Percentiles rank a stretch among this genome's conserved stretches.
Conservation (phyloP, 2,797 vertebrate genomes). For the Mormyrus proboscirostris region DNA sequence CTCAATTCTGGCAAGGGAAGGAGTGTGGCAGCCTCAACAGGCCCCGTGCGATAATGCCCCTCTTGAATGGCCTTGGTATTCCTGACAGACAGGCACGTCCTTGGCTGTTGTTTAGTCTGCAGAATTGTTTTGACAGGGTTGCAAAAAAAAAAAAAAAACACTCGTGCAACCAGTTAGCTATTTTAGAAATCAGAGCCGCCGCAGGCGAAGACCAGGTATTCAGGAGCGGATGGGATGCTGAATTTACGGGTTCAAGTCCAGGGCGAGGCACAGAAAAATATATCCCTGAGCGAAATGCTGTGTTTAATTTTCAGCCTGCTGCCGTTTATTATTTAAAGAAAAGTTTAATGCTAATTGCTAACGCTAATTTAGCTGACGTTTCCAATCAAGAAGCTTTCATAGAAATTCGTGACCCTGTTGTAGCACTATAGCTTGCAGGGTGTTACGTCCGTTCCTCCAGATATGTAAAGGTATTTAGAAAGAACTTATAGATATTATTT, state of each 20-base stretch:
- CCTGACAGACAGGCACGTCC: conserved; percentile 31
- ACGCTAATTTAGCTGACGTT: neutral
- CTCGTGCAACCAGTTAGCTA: conserved; percentile 35
- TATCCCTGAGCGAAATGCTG: conserved; percentile 39
- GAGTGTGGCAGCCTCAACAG: neutral
- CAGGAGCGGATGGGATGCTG: conserved; percentile 33
- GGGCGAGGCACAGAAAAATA: conserved; percentile 27
- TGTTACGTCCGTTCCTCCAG: neutral
- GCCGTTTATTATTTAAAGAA: neutral
- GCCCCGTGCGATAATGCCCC: neutral
- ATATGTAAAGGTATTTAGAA: conserved; percentile 33
- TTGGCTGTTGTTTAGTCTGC: conserved; percentile 57
- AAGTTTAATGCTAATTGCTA: neutral
- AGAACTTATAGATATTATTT: conserved; percentile 55
- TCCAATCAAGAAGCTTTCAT: neutral
- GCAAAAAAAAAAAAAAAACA: conserved; percentile 33
- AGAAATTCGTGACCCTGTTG: neutral
- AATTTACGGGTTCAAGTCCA: conserved; percentile 35
- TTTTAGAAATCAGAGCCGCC: conserved; percentile 28
- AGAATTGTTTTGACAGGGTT: conserved; percentile 55
- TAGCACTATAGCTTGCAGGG: neutral
- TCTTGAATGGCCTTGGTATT: conserved; percentile 35
- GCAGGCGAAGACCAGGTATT: conserved; percentile 21
- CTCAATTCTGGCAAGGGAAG: neutral
- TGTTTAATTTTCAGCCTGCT: conserved; percentile 38